These are phyloP conservation scores for Xanthia icteritia DNA, from an alignment of 2,888 invertebrate genomes.

Conservation along the genomic window DNA sequence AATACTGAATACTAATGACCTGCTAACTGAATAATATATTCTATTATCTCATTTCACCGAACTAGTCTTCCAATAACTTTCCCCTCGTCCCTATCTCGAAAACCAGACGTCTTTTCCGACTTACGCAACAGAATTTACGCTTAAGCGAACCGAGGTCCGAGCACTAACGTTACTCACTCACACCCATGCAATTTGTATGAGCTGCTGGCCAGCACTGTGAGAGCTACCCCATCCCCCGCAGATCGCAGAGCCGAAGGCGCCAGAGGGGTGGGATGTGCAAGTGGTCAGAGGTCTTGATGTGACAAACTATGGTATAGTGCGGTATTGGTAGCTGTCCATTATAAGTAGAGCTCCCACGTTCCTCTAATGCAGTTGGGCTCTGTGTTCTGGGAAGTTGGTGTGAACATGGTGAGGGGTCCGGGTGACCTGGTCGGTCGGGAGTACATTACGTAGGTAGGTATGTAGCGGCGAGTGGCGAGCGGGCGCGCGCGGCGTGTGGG, in stretches of 20 bases:
- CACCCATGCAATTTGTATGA: slow-evolving; percentile 88
- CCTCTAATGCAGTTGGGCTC: slow-evolving; percentile 56
- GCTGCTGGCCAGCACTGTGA: slow-evolving; percentile 70
- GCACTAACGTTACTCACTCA: slow-evolving; percentile 88
- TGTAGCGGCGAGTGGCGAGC: slow-evolving; percentile 86
- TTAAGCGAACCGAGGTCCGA: slow-evolving; percentile 88
- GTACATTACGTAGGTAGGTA: slow-evolving; percentile 87
- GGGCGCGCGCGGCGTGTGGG: slow-evolving; percentile 88
- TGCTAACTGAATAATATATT: slow-evolving; percentile 67
- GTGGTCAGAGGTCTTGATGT: slow-evolving; percentile 87
- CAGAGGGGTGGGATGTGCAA: slow-evolving; percentile 78
- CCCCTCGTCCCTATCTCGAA: slow-evolving; percentile 81
- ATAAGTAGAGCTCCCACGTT: slow-evolving; percentile 72
- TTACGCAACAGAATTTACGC: slow-evolving; percentile 90
- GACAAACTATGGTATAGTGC: slow-evolving; percentile 88
- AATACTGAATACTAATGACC: slow-evolving; percentile 56
- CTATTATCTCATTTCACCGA: slow-evolving; percentile 75
- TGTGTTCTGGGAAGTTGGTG: slow-evolving; percentile 55
- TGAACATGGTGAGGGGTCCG: slow-evolving; percentile 72
- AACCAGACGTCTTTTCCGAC: slow-evolving; percentile 88
- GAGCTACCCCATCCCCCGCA: slow-evolving; percentile 75
- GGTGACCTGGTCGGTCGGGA: slow-evolving; percentile 71
- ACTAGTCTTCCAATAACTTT: slow-evolving; percentile 81
- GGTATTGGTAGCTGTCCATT: slow-evolving; percentile 82
- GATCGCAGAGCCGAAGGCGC: slow-evolving; percentile 70